Percentiles rank a stretch among this genome's conserved stretches.
Conservation (phyloP, 2,888 invertebrate species). For the Habrosyne pyritoides region DNA sequence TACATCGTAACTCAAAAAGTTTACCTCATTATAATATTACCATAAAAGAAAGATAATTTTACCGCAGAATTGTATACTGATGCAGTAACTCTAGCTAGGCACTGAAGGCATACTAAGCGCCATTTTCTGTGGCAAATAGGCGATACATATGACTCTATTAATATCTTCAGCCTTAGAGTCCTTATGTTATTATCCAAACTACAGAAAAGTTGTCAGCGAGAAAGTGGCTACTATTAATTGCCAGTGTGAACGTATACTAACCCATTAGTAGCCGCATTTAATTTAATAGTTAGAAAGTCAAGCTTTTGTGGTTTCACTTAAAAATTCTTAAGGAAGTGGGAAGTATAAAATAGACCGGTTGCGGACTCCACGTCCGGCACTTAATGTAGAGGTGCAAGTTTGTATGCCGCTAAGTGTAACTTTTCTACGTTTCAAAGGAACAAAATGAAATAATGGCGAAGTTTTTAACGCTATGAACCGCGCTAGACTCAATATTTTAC, state of each 20-base stretch:
- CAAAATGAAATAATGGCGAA: not conserved
- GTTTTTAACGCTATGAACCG: not conserved
- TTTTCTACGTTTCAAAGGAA: constrained; percentile 1
- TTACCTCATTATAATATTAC: too few relatives aligned
- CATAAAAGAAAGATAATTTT: too few relatives aligned
- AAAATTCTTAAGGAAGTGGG: constrained; percentile 27
- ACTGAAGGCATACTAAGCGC: too few relatives aligned
- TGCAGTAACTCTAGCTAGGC: too few relatives aligned
- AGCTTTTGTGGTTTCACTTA: constrained; percentile 40
- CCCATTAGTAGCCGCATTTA: constrained; percentile 26
- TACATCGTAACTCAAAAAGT: too few relatives aligned
- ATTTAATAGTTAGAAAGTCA: constrained; percentile 37
- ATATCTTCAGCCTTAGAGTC: too few relatives aligned
- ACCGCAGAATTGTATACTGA: too few relatives aligned
- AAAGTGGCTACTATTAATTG: too few relatives aligned
- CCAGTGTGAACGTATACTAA: not conserved
- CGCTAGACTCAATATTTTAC: not conserved
- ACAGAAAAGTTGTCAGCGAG: too few relatives aligned
- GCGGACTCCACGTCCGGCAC: constrained; percentile 4
- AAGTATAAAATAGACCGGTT: constrained; percentile 8
- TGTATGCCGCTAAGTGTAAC: not conserved
- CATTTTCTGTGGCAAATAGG: too few relatives aligned
- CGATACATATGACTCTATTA: too few relatives aligned
- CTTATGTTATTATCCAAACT: too few relatives aligned
- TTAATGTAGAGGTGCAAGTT: constrained; percentile 6